These are phyloP conservation scores for Heteromyza rotundicornis DNA, from an alignment of 2,888 invertebrate species.

Conservation along the genomic window DNA sequence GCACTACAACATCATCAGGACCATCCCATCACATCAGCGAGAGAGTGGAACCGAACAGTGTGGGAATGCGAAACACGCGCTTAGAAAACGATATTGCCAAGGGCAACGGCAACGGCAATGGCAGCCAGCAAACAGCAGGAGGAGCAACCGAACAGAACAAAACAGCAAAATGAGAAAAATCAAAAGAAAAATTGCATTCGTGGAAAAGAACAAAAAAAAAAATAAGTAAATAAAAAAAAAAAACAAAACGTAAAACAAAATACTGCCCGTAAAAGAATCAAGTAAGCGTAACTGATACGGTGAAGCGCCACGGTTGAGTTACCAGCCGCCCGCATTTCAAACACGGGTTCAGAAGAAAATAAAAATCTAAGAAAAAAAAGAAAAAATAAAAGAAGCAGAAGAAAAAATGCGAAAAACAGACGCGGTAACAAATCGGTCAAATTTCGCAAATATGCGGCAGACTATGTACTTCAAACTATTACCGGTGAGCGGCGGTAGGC, in stretches of 20 bases:
- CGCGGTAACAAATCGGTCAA: background rate
- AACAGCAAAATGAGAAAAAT: background rate
- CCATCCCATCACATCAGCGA: too few species aligned
- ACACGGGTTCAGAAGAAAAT: too few species aligned
- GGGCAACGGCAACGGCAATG: too few species aligned
- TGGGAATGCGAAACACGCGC: slow-evolving; percentile 18
- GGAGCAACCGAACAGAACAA: too few species aligned
- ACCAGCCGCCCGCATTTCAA: background rate
- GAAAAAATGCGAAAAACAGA: too few species aligned
- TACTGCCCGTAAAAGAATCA: slow-evolving; percentile 9
- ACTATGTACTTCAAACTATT: background rate
- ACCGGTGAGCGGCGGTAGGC: too few species aligned
- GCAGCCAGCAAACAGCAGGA: too few species aligned
- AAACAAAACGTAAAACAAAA: background rate
- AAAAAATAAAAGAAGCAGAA: background rate
- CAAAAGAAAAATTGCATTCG: background rate
- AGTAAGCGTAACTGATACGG: slow-evolving; percentile 16
- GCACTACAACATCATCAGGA: too few species aligned
- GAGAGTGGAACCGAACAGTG: too few species aligned
- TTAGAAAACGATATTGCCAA: slow-evolving; percentile 10
- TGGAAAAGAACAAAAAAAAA: background rate
- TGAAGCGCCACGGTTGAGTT: background rate
- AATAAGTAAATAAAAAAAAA: background rate
- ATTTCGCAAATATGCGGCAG: background rate
- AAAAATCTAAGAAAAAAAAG: too few species aligned